A percentile compares a stretch with the other conserved stretches of the same genome.
These are phyloP conservation scores for Epinotia ramella DNA, from an alignment of 2,888 invertebrate species.

Conservation along the genomic window DNA sequence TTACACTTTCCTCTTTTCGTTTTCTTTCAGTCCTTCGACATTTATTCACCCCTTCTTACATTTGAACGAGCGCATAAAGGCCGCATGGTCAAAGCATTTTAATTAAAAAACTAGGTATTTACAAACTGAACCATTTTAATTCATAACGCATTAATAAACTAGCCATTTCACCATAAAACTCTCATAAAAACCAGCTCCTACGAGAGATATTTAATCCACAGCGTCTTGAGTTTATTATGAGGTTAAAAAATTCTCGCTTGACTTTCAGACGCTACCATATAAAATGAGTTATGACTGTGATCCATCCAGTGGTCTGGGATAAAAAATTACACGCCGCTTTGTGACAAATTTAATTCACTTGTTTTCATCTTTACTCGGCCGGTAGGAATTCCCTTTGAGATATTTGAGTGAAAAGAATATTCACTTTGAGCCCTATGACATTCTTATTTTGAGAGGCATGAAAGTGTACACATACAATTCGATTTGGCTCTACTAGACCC, in stretches of 20 bases:
- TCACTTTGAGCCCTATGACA: no score
- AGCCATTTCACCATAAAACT: conserved; percentile 12
- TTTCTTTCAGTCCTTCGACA: not conserved
- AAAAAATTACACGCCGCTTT: conserved; percentile 32
- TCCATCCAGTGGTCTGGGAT: not conserved
- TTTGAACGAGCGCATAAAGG: not conserved
- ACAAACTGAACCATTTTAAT: not conserved
- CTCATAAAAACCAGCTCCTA: conserved; percentile 14
- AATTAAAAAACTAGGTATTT: not conserved
- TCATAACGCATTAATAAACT: conserved; percentile 16
- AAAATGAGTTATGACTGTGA: conserved; percentile 35
- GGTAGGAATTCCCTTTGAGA: no score
- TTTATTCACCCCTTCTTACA: not conserved
- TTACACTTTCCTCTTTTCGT: not conserved
- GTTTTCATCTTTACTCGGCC: conserved; percentile 30
- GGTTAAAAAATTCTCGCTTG: conserved; percentile 34
- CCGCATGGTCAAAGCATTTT: not conserved
- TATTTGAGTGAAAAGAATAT: no score
- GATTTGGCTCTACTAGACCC: no score
- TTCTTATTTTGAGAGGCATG: no score
- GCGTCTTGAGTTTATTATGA: conserved; percentile 29
- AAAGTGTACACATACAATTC: no score
- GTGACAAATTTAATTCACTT: conserved; percentile 49
- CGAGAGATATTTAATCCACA: conserved; percentile 25
- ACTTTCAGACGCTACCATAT: conserved; percentile 23